Conservation (phyloP, 2,888 invertebrate genomes). For the Oscheius sp. region DNA sequence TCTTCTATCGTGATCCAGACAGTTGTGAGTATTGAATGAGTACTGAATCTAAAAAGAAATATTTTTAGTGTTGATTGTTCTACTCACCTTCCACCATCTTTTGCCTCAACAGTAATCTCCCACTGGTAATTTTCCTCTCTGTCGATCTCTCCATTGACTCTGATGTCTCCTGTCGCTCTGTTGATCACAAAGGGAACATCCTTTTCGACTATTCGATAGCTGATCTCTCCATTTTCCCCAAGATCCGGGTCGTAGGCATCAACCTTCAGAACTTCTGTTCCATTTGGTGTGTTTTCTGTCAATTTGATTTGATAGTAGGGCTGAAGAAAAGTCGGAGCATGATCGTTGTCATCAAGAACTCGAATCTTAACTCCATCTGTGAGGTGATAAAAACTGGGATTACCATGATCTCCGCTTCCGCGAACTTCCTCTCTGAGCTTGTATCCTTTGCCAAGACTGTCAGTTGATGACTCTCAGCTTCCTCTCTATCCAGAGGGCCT, state of each 20-base stretch:
- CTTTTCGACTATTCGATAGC: constrained; percentile 53
- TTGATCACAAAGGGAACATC: constrained; percentile 85
- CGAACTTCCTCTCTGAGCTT: constrained; percentile 38
- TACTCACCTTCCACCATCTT: constrained; percentile 82
- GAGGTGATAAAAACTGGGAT: background rate
- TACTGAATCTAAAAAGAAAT: constrained; percentile 77
- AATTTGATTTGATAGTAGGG: constrained; percentile 59
- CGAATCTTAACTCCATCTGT: constrained; percentile 38
- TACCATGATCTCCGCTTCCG: constrained; percentile 35
- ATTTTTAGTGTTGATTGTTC: background rate
- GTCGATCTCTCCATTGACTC: constrained; percentile 87
- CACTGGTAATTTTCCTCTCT: constrained; percentile 90
- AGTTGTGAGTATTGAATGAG: constrained; percentile 88
- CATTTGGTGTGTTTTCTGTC: constrained; percentile 76
- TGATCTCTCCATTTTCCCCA: constrained; percentile 83
- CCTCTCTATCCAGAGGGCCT: constrained; percentile 48
- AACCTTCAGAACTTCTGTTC: constrained; percentile 82
- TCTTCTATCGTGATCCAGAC: constrained; percentile 93
- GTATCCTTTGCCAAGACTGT: constrained; percentile 52
- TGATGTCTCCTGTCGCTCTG: constrained; percentile 86
- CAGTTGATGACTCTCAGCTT: constrained; percentile 41
- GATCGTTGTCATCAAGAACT: constrained; percentile 60
- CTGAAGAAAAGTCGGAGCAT: constrained; percentile 77
- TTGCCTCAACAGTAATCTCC: constrained; percentile 87
- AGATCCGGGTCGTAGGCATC: constrained; percentile 87